These are phyloP conservation scores for Paralvinella palmiformis DNA, from an alignment of 1,140 invertebrate genomes.

Conservation along the genomic window DNA sequence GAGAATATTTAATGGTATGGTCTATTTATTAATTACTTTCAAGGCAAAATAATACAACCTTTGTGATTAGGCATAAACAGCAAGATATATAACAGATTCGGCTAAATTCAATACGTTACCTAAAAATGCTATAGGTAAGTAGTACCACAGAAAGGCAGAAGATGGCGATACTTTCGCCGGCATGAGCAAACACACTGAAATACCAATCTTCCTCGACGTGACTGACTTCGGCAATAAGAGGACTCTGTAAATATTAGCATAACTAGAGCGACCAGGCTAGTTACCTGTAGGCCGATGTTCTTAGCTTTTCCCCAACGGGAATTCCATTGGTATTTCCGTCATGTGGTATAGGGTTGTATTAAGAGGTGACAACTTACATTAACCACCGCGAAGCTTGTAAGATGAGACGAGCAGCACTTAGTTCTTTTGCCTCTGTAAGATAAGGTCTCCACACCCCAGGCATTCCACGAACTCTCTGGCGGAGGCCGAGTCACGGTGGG, in stretches of 20 bases:
- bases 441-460: conserved; percentile 7
- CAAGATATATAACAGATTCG: too few species aligned
- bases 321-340: not conserved
- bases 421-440: conserved; percentile 5
- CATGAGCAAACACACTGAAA: not conserved
- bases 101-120: too few species aligned
- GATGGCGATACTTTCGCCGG: conserved; percentile 7
- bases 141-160: not conserved
- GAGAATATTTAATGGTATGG: too few species aligned
- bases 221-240: not conserved
- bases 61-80: too few species aligned
- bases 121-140: conserved; percentile 4
- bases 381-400: conserved; percentile 5
- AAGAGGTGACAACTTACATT: not conserved
- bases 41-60: too few species aligned
- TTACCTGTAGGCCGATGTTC: not conserved
- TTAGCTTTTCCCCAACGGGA: not conserved
- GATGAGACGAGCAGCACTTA: conserved; percentile 12
- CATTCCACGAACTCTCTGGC: conserved; percentile 8
- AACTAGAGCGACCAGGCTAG: not conserved
- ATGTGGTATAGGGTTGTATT: not conserved
- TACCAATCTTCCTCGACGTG: not conserved
- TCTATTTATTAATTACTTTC: too few species aligned
- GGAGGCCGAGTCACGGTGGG: too few species aligned
- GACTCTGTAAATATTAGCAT: not conserved